Evolutionary conservation across 2,797 vertebrate species (phyloP), one percentile per base, ranked within the genome.

Genomic region (Hafferia zeledoni): DNA sequence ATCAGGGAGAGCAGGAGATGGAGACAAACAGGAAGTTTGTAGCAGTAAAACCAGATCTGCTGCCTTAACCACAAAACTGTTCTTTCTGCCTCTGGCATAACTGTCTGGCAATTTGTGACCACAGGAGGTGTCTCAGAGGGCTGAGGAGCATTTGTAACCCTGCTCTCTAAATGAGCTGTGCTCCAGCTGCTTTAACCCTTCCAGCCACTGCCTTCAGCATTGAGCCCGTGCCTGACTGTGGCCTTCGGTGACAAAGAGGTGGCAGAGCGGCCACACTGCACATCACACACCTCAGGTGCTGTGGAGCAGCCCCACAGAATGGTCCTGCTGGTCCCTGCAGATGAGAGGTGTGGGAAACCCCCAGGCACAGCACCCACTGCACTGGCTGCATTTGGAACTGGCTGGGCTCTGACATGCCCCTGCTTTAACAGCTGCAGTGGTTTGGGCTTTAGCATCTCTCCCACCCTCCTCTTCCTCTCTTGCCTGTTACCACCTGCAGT

Each of bases 331-430:
- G 41, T 16, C 15, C 4, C 39, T 39, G 24, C 4, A n/a, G 27
- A 6, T 0, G 1, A 70, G 41, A 44, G 18, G 6, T 17, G 9
- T 7, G 37, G 56, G 53, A 53, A 86, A 37, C 22, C 24, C 56
- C 31, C 0, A 0, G 2, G 43, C 52, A 41, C 41, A 49, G 2
- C 5, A 1, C 5, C 13, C 33, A 24, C 23, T 46, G 43, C 31
- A 60, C 23, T 2, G 2, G 7, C 35, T 9, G 1, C 6, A 2
- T 41, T 76, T 77, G 55, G 39, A 56, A 67, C 11, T 49, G 19
- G 10, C 35, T 53, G 46, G 46, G 17, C 24, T 94, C 74, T 77
- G 44, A 46, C 39, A 35, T 14, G 22, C 27, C 17, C 41, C 56
- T 28, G 46, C 9, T 70, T 25, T 17, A 71, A 72, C 44, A 85